phyloP scores from a whole-genome alignment of 1,140 invertebrate genomes.

The Cecropterus lyciades region DNA sequence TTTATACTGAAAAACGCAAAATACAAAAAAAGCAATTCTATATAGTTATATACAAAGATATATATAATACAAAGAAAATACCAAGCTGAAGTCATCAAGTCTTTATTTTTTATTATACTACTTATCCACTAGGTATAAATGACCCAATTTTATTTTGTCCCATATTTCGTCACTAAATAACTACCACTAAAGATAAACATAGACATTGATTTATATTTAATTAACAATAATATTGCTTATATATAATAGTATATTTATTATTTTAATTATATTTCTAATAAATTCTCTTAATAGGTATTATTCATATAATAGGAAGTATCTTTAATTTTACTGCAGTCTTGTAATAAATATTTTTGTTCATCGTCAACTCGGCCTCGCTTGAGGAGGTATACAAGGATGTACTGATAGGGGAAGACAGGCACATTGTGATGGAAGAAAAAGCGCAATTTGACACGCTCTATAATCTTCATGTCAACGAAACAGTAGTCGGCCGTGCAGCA shows the following conservation, averaged over 20 bases:
- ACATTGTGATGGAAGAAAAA: conserved; percentile 78
- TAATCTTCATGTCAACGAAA: conserved; percentile 78
- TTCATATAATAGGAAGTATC: conserved; percentile 69
- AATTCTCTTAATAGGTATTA: conserved; percentile 62
- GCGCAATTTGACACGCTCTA: conserved; percentile 69
- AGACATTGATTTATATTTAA: too few relatives aligned
- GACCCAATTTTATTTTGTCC: too few relatives aligned
- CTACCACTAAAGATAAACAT: too few relatives aligned
- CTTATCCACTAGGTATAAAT: too few relatives aligned
- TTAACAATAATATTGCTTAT: background rate
- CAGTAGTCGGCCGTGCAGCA: conserved; percentile 76
- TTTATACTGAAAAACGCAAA: too few relatives aligned
- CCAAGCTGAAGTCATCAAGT: too few relatives aligned
- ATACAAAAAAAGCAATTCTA: too few relatives aligned
- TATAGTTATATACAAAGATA: too few relatives aligned
- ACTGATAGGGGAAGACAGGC: conserved; percentile 77
- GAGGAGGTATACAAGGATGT: conserved; percentile 70
- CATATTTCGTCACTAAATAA: too few relatives aligned
- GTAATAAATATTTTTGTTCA: conserved; percentile 74
- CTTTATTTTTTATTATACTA: too few relatives aligned
- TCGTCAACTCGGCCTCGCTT: conserved; percentile 71
- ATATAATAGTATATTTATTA: background rate
- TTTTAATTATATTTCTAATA: background rate
- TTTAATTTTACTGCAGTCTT: conserved; percentile 67
- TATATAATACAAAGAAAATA: too few relatives aligned